phyloP scores from a whole-genome alignment of 1,140 invertebrate species.

The Notospermus geniculatus region DNA sequence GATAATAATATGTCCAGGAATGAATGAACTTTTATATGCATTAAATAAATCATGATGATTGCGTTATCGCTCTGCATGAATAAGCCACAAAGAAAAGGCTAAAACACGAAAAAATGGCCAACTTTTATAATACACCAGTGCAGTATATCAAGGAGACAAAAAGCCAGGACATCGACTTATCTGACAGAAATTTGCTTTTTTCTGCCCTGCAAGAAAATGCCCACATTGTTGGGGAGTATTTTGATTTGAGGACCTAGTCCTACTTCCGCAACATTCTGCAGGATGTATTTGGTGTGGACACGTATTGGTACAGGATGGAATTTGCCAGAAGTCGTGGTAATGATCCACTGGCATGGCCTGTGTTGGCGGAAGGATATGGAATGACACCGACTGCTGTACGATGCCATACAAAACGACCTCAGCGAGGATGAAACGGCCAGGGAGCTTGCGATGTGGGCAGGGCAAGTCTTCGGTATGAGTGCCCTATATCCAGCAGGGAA shows the following conservation, averaged over 20 bases:
- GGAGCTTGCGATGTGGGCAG: conserved; percentile 18
- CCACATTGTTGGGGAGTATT: conserved; percentile 14
- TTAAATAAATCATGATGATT: too few relatives aligned
- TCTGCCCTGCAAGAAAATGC: too few relatives aligned
- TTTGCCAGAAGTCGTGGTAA: conserved; percentile 25
- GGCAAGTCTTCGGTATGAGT: conserved; percentile 12
- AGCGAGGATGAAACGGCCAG: conserved; percentile 17
- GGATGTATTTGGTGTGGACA: conserved; percentile 20
- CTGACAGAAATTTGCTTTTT: background rate
- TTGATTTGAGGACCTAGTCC: conserved; percentile 21
- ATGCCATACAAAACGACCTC: conserved; percentile 23
- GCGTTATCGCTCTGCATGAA: too few relatives aligned
- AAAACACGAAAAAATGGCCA: too few relatives aligned
- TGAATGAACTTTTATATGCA: too few relatives aligned
- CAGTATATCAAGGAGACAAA: background rate
- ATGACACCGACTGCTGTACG: conserved; percentile 23
- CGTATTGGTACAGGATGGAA: conserved; percentile 22
- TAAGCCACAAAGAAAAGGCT: too few relatives aligned
- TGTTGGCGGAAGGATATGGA: conserved; percentile 25
- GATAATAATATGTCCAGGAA: too few relatives aligned
- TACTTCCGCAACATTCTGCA: conserved; percentile 9
- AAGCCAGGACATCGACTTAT: background rate
- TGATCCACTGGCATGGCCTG: conserved; percentile 26
- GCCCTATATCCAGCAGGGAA: conserved; percentile 21
- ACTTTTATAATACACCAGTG: too few relatives aligned